Conservation (phyloP, 64 coral and sea anemone species). For the Platygyra sinensis region DNA sequence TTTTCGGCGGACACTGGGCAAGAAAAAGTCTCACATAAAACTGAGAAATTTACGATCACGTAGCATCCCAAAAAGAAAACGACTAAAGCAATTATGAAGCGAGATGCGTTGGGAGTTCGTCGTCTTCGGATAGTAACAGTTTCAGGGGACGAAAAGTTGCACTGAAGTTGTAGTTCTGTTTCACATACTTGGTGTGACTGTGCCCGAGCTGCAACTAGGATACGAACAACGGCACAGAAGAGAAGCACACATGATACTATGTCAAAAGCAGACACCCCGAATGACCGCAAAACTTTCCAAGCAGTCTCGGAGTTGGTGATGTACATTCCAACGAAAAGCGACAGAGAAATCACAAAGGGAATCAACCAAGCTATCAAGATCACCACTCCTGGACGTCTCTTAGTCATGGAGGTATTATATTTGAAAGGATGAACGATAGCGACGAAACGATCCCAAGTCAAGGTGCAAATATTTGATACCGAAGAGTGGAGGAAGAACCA, state of each 20-base stretch:
- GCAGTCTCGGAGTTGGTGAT: neutral
- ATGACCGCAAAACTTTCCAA: neutral
- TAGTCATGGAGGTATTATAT: slow-evolving; percentile 5
- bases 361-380: neutral
- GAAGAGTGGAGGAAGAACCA: slow-evolving; percentile 12
- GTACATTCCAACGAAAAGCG: neutral
- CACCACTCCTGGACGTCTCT: neutral
- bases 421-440: neutral
- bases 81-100: neutral
- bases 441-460: slow-evolving; percentile 32
- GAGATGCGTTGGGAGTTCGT: neutral
- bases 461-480: slow-evolving; percentile 20
- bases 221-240: neutral
- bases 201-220: neutral
- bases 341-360: neutral
- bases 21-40: neutral
- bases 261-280: neutral
- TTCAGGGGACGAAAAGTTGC: neutral
- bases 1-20: neutral
- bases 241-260: neutral
- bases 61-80: neutral
- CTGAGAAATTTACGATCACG: neutral
- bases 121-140: neutral
- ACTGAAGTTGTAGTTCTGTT: neutral
- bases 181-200: neutral